A percentile compares a stretch with the other conserved stretches of the same genome.
These are phyloP conservation scores for Himalopsyche japonica DNA, from an alignment of 2,888 invertebrate species.

Conservation along the genomic window DNA sequence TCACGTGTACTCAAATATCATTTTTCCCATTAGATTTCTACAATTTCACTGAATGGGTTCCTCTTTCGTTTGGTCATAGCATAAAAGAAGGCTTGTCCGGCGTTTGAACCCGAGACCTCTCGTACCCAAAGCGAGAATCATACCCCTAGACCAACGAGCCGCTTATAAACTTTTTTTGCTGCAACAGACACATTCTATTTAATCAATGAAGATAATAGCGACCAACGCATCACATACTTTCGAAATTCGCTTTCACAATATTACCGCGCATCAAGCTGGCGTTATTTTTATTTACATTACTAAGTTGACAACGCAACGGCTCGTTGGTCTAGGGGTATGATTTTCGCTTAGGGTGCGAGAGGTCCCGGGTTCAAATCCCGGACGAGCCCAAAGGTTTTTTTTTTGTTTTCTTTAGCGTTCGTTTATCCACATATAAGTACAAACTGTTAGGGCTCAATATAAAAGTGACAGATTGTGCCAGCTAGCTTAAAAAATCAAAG, in stretches of 20 bases:
- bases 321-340: conserved; percentile 73
- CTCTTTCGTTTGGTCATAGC: no score
- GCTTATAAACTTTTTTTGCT: background rate
- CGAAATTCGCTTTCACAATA: background rate
- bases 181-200: no score
- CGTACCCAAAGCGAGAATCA: conserved; percentile 40
- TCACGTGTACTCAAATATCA: no score
- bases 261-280: background rate
- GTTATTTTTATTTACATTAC: background rate
- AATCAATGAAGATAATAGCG: no score
- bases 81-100: conserved; percentile 35
- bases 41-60: no score
- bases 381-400: conserved; percentile 46
- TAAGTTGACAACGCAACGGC: conserved; percentile 46
- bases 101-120: conserved; percentile 41
- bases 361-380: conserved; percentile 63
- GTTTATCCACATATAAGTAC: no score
- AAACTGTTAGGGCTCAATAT: no score
- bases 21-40: no score
- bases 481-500: no score
- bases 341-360: conserved; percentile 69
- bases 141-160: conserved; percentile 41
- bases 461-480: no score
- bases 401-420: no score
- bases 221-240: background rate